Base-by-base conservation (phyloP, 2,113 vertebrate genomes). In the Zosterops borbonicus region DNA sequence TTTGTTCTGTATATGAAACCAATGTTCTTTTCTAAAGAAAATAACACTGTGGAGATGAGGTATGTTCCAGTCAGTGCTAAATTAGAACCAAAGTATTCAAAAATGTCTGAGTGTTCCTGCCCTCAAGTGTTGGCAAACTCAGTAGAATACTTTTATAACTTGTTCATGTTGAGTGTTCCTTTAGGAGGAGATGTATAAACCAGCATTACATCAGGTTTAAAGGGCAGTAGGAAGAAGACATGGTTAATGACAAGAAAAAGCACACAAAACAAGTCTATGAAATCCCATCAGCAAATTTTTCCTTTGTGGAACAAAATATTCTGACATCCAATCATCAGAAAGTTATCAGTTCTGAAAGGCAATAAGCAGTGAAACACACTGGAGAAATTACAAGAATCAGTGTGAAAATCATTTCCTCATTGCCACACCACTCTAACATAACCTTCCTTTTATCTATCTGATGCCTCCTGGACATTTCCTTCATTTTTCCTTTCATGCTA, bases 21-120 rank as follows among this genome's bases (percentile, higher is more conserved):
- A 81, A 79, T 63, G 64, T 55, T 89, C 69, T 94, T 81, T 89
- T 84, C 74, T 87, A 89, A 65, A 92, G 42, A 80, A 92, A 89
- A 86, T 42, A 10, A 91, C 87, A 83, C n/a, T 86, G 31, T 65
- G 76, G 71, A 84, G 55, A 89, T 69, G 70, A 89, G 22, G n/a
- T 74, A 79, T 92, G 74, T 90, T 92, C 37, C 80, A 80, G 29
- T 79, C 56, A 42, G 37, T 55, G 33, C 44, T 65, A 91, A 82
- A 93, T 79, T 85, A 93, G 64, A 91, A 94, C 10, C 62, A 91
- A 83, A 89, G 47, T 75, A 52, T 84, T 82, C 35, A 84, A 79
- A 94, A 88, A 52, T 39, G 47, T 39, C 35, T 82, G 56, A 60
- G n/a, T 79, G 84, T 81, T 91, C 73, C 46, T 87, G 42, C 60